A percentile compares a stretch with the other conserved stretches of the same genome.
These are phyloP conservation scores for Burhinus bistriatus DNA, from an alignment of 2,113 vertebrate genomes.

Conservation along the genomic window DNA sequence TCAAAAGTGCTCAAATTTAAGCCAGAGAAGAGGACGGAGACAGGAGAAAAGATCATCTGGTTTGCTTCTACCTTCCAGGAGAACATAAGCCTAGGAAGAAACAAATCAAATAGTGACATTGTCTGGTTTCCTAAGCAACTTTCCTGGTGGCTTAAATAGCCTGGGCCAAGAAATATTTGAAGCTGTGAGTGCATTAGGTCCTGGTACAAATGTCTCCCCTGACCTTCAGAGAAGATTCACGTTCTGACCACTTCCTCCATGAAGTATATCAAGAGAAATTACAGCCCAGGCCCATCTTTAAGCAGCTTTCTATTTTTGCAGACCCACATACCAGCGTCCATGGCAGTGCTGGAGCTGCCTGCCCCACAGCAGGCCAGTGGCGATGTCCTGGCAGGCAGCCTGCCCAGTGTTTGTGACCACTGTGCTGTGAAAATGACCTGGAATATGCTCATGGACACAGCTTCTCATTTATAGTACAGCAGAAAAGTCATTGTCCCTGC, in stretches of 20 bases:
- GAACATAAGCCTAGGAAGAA: not conserved
- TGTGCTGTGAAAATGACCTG: constrained; percentile 20
- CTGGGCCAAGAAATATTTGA: not conserved
- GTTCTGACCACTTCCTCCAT: not conserved
- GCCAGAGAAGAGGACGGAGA: not conserved
- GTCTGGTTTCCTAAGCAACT: not conserved
- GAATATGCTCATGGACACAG: not conserved
- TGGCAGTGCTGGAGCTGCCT: not conserved
- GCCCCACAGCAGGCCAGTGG: not conserved
- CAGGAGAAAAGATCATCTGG: not conserved
- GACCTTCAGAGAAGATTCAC: not conserved
- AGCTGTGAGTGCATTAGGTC: not conserved
- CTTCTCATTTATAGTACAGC: not conserved
- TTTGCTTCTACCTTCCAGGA: not conserved
- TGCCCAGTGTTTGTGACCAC: not conserved
- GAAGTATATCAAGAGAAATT: not conserved
- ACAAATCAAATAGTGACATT: not conserved
- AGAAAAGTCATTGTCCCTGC: not conserved
- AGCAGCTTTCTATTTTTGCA: not conserved
- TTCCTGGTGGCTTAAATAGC: not conserved
- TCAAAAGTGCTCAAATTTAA: not conserved
- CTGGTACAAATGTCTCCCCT: not conserved
- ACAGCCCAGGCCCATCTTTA: not conserved
- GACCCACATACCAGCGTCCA: not conserved
- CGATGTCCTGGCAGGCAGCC: not conserved